phyloP scores from a whole-genome alignment of 23 tunicate genomes.

The Oikopleura vanhoeffeni region DNA sequence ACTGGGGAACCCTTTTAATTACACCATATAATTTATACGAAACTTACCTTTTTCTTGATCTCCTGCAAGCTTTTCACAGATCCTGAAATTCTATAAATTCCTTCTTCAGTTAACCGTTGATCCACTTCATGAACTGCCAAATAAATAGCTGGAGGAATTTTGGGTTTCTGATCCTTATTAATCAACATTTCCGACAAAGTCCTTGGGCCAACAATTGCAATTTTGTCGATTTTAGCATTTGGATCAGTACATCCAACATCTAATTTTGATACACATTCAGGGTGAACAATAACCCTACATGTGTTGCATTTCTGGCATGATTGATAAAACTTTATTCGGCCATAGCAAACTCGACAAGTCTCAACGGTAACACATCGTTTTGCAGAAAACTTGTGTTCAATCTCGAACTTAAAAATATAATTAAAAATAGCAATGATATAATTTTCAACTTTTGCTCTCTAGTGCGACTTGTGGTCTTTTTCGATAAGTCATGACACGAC shows the following conservation, averaged over 20 bases:
- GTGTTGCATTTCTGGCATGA: background rate
- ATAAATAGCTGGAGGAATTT: background rate
- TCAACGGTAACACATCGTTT: background rate
- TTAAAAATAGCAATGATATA: no score
- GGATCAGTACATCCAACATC: background rate
- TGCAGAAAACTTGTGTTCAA: background rate
- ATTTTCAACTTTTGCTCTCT: no score
- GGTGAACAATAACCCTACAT: background rate
- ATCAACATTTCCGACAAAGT: background rate
- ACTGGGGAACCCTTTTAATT: no score
- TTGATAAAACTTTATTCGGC: background rate
- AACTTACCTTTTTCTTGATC: background rate
- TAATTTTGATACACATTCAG: background rate
- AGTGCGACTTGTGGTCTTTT: no score
- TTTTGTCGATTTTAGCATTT: background rate
- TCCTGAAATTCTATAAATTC: background rate
- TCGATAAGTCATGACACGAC: no score
- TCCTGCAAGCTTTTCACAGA: background rate
- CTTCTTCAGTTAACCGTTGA: background rate
- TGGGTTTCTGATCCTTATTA: background rate
- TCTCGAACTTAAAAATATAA: no score
- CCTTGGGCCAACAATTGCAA: background rate
- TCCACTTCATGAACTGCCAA: background rate
- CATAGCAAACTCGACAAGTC: slow-evolving; percentile 7
- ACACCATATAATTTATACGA: background rate